These are phyloP conservation scores for human (Homo sapiens) DNA, from an alignment of 2,113 vertebrate species.

Conservation along the genomic window GRCh38 chr6:150630001-150630500, in stretches of 20 bases:
- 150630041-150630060: background rate
- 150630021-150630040: background rate
- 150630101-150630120: background rate
- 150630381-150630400: background rate
- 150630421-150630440: background rate
- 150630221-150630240: background rate
- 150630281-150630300: fast-evolving
- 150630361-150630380: background rate
- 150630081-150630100: background rate
- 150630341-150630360: background rate
- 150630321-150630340: background rate
- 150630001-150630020: background rate
- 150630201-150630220: background rate
- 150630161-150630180: background rate
- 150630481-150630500: background rate
- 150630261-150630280: background rate
- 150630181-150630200: background rate
- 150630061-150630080: background rate
- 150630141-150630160: background rate
- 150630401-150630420: background rate
- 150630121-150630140: background rate
- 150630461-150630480: background rate
- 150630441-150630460: background rate
- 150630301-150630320: background rate
- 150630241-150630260: background rate